A percentile compares a stretch with the other conserved stretches of the same genome.
Conservation (phyloP, 2,888 invertebrate genomes). For the Calliphora vomitoria region DNA sequence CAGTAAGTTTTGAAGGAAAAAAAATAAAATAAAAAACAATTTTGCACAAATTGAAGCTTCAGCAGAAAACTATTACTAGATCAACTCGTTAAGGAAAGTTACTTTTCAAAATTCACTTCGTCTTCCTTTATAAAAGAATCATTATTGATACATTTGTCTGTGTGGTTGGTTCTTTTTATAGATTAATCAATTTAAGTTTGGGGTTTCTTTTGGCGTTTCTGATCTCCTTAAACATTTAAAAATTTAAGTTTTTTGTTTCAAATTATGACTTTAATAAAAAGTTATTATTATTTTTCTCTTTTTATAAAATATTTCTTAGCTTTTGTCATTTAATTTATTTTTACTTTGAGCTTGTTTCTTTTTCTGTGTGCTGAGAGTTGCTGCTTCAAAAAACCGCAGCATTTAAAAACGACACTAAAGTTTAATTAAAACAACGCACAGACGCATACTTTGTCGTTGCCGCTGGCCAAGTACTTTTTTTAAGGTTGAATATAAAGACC, state of each 20-base stretch:
- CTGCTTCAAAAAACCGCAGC: conserved; percentile 36
- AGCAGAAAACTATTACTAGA: background rate
- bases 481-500: conserved; percentile 19
- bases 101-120: background rate
- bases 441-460: conserved; percentile 44
- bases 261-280: conserved; percentile 16
- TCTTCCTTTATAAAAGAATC: background rate
- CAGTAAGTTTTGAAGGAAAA: conserved; percentile 8
- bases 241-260: conserved; percentile 4
- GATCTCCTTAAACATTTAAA: conserved; percentile 12
- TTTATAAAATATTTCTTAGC: background rate
- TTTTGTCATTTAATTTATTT: conserved; percentile 57
- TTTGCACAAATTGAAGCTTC: conserved; percentile 11
- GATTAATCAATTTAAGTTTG: conserved; percentile 36
- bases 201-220: background rate
- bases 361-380: background rate
- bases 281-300: background rate
- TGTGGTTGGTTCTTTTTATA: background rate
- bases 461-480: conserved; percentile 39
- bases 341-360: background rate
- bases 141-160: conserved; percentile 25
- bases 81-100: background rate
- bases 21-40: conserved; percentile 5
- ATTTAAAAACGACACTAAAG: conserved; percentile 45
- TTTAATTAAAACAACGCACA: conserved; percentile 65